Evolutionary conservation across 2,888 invertebrate genomes (phyloP).

Genomic region (Plagodis dolabraria): DNA sequence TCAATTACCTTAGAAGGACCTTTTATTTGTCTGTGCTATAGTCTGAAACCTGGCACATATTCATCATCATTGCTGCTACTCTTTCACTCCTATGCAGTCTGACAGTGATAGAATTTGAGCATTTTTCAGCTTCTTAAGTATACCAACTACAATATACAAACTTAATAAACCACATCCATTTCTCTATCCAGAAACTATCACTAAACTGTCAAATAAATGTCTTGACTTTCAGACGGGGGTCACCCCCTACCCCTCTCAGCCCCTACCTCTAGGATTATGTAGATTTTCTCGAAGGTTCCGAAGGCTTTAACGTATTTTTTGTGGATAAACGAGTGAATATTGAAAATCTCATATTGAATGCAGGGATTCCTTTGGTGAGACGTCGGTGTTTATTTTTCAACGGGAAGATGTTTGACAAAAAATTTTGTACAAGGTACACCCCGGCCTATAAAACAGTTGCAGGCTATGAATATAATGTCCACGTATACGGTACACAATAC

Average conservation of each 20-base stretch:
- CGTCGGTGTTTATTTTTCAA: conserved; percentile 1
- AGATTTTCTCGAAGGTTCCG: conserved; percentile 31
- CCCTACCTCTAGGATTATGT: conserved; percentile 38
- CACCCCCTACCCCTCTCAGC: background rate
- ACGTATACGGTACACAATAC: no score
- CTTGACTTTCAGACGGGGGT: conserved; percentile 5
- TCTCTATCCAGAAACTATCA: conserved; percentile 20
- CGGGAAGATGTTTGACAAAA: background rate
- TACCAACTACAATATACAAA: background rate
- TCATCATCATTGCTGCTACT: no score
- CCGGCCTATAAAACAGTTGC: no score
- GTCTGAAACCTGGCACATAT: no score
- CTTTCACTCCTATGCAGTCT: no score
- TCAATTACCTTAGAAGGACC: no score
- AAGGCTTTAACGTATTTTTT: conserved; percentile 27
- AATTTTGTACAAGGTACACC: no score
- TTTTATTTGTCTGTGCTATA: no score
- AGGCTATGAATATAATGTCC: no score
- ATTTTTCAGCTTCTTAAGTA: no score
- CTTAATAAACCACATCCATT: background rate
- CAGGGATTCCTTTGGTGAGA: conserved; percentile 9
- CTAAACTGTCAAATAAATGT: conserved; percentile 25
- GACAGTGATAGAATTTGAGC: no score
- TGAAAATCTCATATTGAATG: conserved; percentile 27
- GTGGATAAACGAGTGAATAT: conserved; percentile 25